Base-by-base conservation (phyloP, 2,888 invertebrate species). In the Spodoptera littoralis region DNA sequence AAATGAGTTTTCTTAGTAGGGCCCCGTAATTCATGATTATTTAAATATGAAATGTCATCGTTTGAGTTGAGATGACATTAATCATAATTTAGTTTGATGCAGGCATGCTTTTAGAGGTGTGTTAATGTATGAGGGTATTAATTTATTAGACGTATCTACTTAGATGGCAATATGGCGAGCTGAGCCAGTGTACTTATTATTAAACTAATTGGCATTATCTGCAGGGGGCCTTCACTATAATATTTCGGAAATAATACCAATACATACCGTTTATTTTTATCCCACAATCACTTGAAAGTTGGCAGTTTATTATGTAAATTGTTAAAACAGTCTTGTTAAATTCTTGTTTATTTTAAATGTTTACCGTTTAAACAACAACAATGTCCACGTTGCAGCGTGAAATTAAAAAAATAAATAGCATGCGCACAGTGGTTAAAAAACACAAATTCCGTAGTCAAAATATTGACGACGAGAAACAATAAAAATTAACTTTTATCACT, bases 1-100 rank as follows among this genome's bases (percentile, higher is more conserved):
- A 80, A 88, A 87, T 84, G 80, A 86, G 83, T 84, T 87, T 79
- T 78, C 81, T 77, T 83, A 68, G 76, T 80, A 57, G 48, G 46
- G 45, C 45, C 36, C 45, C 55, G 60, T 66, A 77, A 65, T 78
- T 68, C 55, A 70, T 70, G 66, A 73, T 66, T 70, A 76, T 77
- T 75, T 74, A 62, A 75, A 73, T 76, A 78, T 65, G 69, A 60
- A 75, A 74, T 70, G 60, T 47, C 72, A 63, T 27, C 47, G 53
- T 60, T 64, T 57, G 48, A 24, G 65, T 50, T 71, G 56, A 41
- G 63, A 49, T 54, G 48, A 41, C 30, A 47, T 36, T 65, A 41
- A 54, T 74, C 60, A 68, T 64, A 57, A 67, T 72, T 74, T 53
- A 65, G 49, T 70, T 73, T 63, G 44, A 64, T 57, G 13, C 18